Conservation (phyloP, 2,888 invertebrate genomes). For the Melinaea menophilus region DNA sequence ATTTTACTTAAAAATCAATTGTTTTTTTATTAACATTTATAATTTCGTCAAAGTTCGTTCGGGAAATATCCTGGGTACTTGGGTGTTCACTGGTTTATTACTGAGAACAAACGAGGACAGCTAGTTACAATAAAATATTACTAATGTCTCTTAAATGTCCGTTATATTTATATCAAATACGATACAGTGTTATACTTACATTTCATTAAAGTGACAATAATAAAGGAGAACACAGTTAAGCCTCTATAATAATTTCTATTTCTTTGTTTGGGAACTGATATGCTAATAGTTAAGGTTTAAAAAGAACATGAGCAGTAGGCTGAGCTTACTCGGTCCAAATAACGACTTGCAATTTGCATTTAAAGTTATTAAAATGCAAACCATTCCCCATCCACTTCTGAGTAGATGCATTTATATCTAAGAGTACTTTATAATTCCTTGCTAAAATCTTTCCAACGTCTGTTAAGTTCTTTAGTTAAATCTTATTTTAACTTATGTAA, state of each 20-base stretch:
- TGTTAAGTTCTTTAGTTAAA: neutral
- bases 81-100: no score
- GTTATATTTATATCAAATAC: neutral
- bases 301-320: conserved; percentile 1
- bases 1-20: no score
- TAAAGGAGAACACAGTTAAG: neutral
- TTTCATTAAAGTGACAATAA: neutral
- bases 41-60: no score
- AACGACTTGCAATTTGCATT: conserved; percentile 27
- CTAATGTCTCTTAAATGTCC: no score
- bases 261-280: neutral
- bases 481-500: neutral
- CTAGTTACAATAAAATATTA: no score
- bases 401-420: conserved; percentile 12
- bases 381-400: conserved; percentile 11
- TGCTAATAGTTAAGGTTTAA: neutral
- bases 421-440: neutral
- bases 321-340: conserved; percentile 1
- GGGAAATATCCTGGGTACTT: no score
- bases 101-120: no score
- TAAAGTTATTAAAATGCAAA: conserved; percentile 28
- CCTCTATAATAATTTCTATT: neutral
- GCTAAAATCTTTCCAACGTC: no score
- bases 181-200: neutral
- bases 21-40: no score